phyloP scores from a whole-genome alignment of 2,888 invertebrate genomes.

The Parnassius smintheus region DNA sequence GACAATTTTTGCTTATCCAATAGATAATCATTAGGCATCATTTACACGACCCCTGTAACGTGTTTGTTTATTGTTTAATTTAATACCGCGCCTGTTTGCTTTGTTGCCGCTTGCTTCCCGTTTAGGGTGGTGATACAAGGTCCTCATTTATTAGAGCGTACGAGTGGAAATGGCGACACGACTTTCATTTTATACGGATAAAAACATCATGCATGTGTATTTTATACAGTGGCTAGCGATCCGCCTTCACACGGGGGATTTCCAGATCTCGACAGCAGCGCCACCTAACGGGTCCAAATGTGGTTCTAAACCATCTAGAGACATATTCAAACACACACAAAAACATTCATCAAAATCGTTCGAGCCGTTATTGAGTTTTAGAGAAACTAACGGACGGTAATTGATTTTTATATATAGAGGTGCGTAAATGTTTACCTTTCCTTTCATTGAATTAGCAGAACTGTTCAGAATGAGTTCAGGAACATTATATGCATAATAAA shows the following conservation, averaged over 20 bases:
- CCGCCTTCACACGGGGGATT: too few relatives aligned
- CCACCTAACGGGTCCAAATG: too few relatives aligned
- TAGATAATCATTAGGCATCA: constrained; percentile 73
- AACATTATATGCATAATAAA: constrained; percentile 33
- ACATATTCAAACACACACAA: too few relatives aligned
- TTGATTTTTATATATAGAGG: too few relatives aligned
- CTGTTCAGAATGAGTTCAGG: constrained; percentile 5
- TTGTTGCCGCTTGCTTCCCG: constrained; percentile 77
- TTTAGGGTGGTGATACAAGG: constrained; percentile 75
- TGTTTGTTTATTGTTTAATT: constrained; percentile 76
- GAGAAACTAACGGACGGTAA: too few relatives aligned
- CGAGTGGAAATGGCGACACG: constrained; percentile 59
- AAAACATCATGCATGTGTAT: constrained; percentile 36
- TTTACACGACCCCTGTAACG: constrained; percentile 72
- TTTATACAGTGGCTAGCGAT: background rate
- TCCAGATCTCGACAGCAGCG: too few relatives aligned
- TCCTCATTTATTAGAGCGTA: constrained; percentile 76
- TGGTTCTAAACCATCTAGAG: too few relatives aligned
- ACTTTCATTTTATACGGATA: constrained; percentile 74
- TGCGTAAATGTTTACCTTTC: constrained; percentile 44
- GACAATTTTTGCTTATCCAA: constrained; percentile 51
- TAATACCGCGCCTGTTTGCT: constrained; percentile 76
- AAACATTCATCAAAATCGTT: too few relatives aligned
- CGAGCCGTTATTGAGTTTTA: too few relatives aligned
- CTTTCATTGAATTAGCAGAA: constrained; percentile 47